Evolutionary conservation across 2,888 invertebrate species (phyloP), one percentile per base, ranked within the genome.

Genomic region (Pedicia rivosa): DNA sequence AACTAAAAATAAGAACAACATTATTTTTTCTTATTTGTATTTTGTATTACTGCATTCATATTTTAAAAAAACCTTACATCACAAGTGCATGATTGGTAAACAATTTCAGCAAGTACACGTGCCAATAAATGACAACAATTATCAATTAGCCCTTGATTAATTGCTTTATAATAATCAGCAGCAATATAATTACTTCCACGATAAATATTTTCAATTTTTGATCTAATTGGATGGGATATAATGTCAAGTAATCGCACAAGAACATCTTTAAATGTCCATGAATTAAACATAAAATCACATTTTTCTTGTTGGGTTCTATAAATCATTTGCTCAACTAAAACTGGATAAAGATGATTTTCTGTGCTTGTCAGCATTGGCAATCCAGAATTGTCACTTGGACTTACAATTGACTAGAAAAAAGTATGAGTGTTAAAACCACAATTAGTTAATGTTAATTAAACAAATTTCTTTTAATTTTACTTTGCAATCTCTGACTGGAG

Each of bases 31-130:
- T 29, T 22, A 29, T 28, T 19, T 9, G 13, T 7, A 20, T 10
- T 27, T 26, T n/a, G 6, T 4, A 26, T 13, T 33, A n/a, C n/a
- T n/a, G n/a, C n/a, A n/a, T n/a, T n/a, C n/a, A n/a, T n/a, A n/a
- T n/a, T n/a, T n/a, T n/a, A n/a, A n/a, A n/a, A n/a, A 33, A 35
- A 30, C 56, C 65, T 61, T 56, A 76, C 76, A 58, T 81, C 82
- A 22, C 72, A 69, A n/a, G 79, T 71, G 37, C 72, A 78, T 13
- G 82, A 80, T 47, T 79, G 80, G 48, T 80, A 76, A 0, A 82
- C 80, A 42, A 94, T 68, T 62, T 94, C 92, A 2, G 87, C 86
- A 28, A 94, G 72, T 2, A 92, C 77, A 37, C 90, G 71, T 0
- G 84, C 81, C 40, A 83, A 55, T 14, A 86, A 63, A 55, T 83